Base-by-base conservation (phyloP, 2,113 vertebrate genomes). In the Microcebus lehilahytsara region DNA sequence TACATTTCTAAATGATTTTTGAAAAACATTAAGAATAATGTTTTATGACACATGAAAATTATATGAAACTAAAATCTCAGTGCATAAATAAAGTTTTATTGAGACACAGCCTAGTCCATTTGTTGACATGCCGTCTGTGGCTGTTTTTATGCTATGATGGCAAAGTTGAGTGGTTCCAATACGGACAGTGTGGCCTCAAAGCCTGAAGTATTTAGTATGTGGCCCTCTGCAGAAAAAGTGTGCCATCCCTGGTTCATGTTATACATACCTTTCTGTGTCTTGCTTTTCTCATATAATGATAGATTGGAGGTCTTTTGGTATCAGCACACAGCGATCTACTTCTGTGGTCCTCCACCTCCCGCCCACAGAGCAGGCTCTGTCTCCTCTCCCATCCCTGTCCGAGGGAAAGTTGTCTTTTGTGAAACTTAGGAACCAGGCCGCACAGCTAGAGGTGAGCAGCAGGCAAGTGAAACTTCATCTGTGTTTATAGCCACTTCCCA, bases 51-150 rank as follows among this genome's bases (percentile, higher is more conserved):
- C 11, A 9, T 14, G 37, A 51, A 23, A 56, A 71, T 66, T 6
- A 34, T 5, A 85, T 62, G 66, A 62, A 30, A 60, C 56, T 4
- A 69, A 67, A 72, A 22, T 32, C 37, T 90, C 91, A 40, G 93
- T 32, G 25, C 51, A 12, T 11, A 51, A 42, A 69, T 77, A 37
- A 53, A 51, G 37, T 49, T 89, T 84, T 78, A 51, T 53, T 5
- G 53, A 62, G 13, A 86, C 87, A 1, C 34, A 0, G 11, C 17
- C 46, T 60, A 34, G 34, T 17, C n/a, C 5, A 1, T 3, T n/a
- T 22, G 19, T 17, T 12, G 6, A 2, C 0, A 1, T 1, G 6
- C 22, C 4, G 0, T 60, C 62, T 37, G 6, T 0, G 34, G 22
- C 56, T 11, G 83, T 51, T n/a, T 27, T 34, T 5, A 46, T 9